phyloP scores from a whole-genome alignment of 2,797 vertebrate genomes.

The Lutjanus argentimaculatus region DNA sequence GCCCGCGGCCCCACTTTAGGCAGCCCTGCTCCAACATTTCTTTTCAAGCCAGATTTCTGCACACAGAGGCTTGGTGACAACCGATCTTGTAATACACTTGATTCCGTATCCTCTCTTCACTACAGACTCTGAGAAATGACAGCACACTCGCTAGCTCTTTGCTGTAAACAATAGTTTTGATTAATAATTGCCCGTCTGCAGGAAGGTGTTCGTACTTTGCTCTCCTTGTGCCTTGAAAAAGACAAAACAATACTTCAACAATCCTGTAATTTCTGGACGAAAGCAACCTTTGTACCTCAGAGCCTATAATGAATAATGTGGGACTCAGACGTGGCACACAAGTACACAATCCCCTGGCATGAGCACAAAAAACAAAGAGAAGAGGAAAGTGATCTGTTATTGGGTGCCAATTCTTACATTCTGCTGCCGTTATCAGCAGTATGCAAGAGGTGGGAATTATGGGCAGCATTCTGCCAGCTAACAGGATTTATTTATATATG shows the following conservation, averaged over 20 bases:
- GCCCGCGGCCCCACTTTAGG: too few relatives aligned
- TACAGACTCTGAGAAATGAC: conserved; percentile 6
- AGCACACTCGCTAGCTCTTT: neutral
- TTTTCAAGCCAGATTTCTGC: conserved; percentile 18
- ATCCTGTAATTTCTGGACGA: conserved; percentile 43
- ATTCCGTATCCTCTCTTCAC: conserved; percentile 11
- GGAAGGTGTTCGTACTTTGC: conserved; percentile 17
- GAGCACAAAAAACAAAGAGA: conserved; percentile 26
- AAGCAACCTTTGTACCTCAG: conserved; percentile 49
- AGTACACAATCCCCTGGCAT: conserved; percentile 34
- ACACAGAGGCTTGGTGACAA: conserved; percentile 4
- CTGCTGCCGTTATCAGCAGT: conserved; percentile 51
- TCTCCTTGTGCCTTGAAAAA: conserved; percentile 12
- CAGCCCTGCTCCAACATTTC: neutral
- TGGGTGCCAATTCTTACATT: conserved; percentile 40
- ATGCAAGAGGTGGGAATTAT: conserved; percentile 56
- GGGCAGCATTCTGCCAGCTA: conserved; percentile 47
- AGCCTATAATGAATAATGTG: conserved; percentile 53
- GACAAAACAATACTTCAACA: conserved; percentile 43
- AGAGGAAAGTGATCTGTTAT: conserved; percentile 53
- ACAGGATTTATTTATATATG: conserved; percentile 70
- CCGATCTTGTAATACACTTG: neutral
- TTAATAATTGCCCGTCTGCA: conserved; percentile 41
- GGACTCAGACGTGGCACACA: conserved; percentile 22
- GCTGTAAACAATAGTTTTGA: conserved; percentile 14